Evolutionary conservation across 92 coral and sea anemone species (phyloP).

Genomic region (Palythoa grandiflora): DNA sequence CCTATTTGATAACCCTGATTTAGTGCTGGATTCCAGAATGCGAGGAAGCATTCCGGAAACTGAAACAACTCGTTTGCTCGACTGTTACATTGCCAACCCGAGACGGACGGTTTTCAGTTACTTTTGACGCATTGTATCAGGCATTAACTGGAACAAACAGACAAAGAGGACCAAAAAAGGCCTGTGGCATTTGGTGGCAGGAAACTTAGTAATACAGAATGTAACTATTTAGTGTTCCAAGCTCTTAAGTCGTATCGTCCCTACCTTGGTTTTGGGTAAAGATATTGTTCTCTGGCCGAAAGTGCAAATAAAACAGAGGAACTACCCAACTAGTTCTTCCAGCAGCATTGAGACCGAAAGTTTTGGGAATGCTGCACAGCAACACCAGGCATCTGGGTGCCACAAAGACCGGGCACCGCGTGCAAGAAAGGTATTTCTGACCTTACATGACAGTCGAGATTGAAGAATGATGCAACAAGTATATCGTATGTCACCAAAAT

Average conservation of each 20-base stretch:
- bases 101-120: too few species aligned
- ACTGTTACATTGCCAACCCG: too few species aligned
- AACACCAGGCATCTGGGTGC: conserved; percentile 54
- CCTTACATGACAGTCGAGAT: conserved; percentile 43
- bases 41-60: conserved; percentile 55
- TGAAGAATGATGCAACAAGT: neutral
- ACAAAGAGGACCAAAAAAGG: too few species aligned
- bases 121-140: too few species aligned
- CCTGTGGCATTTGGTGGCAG: too few species aligned
- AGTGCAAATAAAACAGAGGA: neutral
- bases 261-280: conserved; percentile 25
- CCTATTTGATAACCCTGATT: conserved; percentile 61
- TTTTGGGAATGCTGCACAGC: conserved; percentile 57
- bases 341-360: conserved; percentile 42
- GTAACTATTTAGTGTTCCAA: too few species aligned
- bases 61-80: neutral
- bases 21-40: conserved; percentile 64
- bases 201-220: too few species aligned
- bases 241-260: too few species aligned
- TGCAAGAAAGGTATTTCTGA: conserved; percentile 40
- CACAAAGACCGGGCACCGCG: conserved; percentile 33
- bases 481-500: conserved; percentile 40
- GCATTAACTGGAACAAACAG: too few species aligned
- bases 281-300: conserved; percentile 16
- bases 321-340: conserved; percentile 55